phyloP scores from a whole-genome alignment of 2,113 vertebrate species.

The Elaphurus davidianus region DNA sequence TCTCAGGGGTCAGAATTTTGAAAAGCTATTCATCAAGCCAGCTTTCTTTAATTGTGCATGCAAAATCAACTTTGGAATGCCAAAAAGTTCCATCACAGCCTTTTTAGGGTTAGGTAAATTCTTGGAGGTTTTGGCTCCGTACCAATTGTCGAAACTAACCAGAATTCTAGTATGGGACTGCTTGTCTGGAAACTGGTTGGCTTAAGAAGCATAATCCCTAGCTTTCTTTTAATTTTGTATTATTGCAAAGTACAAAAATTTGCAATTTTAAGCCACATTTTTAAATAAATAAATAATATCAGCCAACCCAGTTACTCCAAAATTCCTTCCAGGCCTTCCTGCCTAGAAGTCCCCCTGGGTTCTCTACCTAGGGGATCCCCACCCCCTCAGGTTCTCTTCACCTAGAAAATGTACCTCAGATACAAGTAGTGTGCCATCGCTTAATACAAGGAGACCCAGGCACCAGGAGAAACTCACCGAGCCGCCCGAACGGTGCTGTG shows the following conservation, averaged over 20 bases:
- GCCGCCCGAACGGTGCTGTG: fast-evolving
- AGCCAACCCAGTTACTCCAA: neutral
- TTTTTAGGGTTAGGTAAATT: no score
- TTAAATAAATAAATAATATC: neutral
- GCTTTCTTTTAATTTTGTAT: neutral
- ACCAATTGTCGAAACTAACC: neutral
- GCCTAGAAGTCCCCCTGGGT: neutral
- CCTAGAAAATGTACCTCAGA: neutral
- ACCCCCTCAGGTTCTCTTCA: neutral
- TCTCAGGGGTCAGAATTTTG: neutral
- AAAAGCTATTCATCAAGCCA: neutral
- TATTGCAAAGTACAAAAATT: neutral
- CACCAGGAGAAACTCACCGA: neutral
- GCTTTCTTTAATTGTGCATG: neutral
- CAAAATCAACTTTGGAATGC: neutral
- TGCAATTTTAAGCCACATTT: neutral
- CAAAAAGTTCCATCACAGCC: no score
- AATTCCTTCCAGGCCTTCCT: neutral
- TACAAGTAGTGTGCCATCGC: fast-evolving
- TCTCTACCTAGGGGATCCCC: neutral
- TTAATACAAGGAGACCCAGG: neutral
- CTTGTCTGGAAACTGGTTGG: neutral
- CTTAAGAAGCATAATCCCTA: neutral
- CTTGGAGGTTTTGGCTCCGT: neutral
- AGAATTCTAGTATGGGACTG: neutral